Evolutionary conservation across 2,888 invertebrate genomes (phyloP), one percentile per base, ranked within the genome.

Genomic region (Punctoribates punctum): DNA sequence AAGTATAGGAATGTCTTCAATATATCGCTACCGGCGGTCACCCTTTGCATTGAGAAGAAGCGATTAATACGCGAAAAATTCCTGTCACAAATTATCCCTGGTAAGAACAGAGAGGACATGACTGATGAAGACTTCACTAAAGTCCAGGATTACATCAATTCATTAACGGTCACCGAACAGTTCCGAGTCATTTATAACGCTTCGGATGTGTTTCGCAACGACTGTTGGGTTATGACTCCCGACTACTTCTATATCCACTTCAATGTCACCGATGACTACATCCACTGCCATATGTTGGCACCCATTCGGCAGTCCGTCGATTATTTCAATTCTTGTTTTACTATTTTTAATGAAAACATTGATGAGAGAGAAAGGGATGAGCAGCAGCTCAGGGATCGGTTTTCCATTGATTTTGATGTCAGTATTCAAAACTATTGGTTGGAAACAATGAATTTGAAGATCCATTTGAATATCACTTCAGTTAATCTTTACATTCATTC

Each of bases 381-480:
- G 17, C 15, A 15, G 13, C 1, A 48, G 11, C 2, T 48, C 6
- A 57, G n/a, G 57, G 25, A 57, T 4, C 3, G 62, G 25, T 62
- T 17, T 62, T 11, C 62, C 29, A 62, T 62, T 13, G 62, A 62
- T 15, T 62, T 29, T 17, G 62, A 62, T 15, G 17, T 29, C n/a
- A 62, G 27, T 62, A 29, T 62, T 29, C 62, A 62, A 15, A 62
- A 62, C 29, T 62, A 62, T 62, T 62, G 62, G 62, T 29, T 62
- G 29, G 29, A 62, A 62, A 29, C 15, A 23, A 29, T 62, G 27
- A 62, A 27, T 29, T 17, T 62, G 29, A 62, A 62, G 27, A 57
- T 57, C 6, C 9, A 23, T n/a, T 17, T 27, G 23, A 62, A 62
- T 29, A 29, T 62, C 27, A 15, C 29, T n/a, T 9, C 13, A 27